Percentiles rank a stretch among this genome's conserved stretches.
These are phyloP conservation scores for Heteractis magnifica DNA, from an alignment of 92 coral and sea anemone species.

Conservation along the genomic window DNA sequence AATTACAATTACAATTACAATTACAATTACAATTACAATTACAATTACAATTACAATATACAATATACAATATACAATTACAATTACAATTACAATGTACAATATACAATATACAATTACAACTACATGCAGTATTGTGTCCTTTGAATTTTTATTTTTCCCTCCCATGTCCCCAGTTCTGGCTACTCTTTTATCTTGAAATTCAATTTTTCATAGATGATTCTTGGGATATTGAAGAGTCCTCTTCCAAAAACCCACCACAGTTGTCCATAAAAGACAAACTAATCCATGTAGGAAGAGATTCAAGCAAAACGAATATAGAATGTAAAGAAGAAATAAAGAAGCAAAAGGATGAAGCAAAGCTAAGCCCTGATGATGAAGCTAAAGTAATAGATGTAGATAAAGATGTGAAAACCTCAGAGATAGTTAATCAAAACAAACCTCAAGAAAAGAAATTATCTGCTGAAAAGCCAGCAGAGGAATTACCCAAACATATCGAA, in stretches of 20 bases:
- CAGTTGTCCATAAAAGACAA: neutral
- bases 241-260: conserved; percentile 19
- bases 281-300: neutral
- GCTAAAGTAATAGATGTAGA: neutral
- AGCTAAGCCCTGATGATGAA: neutral
- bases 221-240: conserved; percentile 43
- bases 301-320: neutral
- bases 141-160: no score
- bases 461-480: neutral
- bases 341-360: neutral
- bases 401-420: neutral
- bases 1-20: no score
- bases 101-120: no score
- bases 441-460: neutral
- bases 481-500: neutral
- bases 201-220: conserved; percentile 27
- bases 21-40: no score
- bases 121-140: no score
- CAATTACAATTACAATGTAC: no score
- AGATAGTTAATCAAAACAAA: neutral
- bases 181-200: neutral
- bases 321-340: neutral
- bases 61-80: no score
- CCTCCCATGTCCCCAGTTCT: no score
- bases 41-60: no score